phyloP scores from a whole-genome alignment of 2,888 invertebrate genomes.

The Dolichomitus sp. region DNA sequence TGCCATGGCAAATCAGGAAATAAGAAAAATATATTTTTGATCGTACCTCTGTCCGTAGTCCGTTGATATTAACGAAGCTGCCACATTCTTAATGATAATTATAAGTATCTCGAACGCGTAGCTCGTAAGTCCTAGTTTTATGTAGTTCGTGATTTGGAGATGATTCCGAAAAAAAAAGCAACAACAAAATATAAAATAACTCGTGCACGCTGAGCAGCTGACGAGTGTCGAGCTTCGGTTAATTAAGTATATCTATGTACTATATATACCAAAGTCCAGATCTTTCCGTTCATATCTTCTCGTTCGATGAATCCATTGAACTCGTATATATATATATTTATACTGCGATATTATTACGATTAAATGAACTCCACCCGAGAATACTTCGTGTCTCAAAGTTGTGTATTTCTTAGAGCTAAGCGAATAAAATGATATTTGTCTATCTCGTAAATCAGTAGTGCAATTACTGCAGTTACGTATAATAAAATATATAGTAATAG shows the following conservation, averaged over 20 bases:
- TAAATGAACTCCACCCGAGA: slow-evolving; percentile 2
- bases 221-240: slow-evolving; percentile 30
- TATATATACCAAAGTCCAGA: slow-evolving; percentile 48
- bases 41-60: slow-evolving; percentile 47
- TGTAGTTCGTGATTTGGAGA: slow-evolving; percentile 26
- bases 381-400: slow-evolving; percentile 42
- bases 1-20: slow-evolving; percentile 55
- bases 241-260: slow-evolving; percentile 25
- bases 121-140: slow-evolving; percentile 39
- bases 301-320: slow-evolving; percentile 26
- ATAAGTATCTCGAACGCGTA: slow-evolving; percentile 44
- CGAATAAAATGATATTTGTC: slow-evolving; percentile 51
- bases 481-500: not conserved
- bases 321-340: slow-evolving; percentile 28
- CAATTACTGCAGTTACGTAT: not conserved
- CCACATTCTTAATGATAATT: slow-evolving; percentile 59
- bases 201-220: slow-evolving; percentile 14
- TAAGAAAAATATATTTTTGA: slow-evolving; percentile 19
- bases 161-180: not conserved
- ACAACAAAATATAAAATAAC: slow-evolving; percentile 1
- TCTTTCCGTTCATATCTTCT: slow-evolving; percentile 20
- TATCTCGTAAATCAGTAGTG: slow-evolving; percentile 23
- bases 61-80: slow-evolving; percentile 58
- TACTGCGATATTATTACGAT: slow-evolving; percentile 29
- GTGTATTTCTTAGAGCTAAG: slow-evolving; percentile 46